phyloP scores from a whole-genome alignment of 2,113 vertebrate genomes.

The Crotalus viridis region DNA sequence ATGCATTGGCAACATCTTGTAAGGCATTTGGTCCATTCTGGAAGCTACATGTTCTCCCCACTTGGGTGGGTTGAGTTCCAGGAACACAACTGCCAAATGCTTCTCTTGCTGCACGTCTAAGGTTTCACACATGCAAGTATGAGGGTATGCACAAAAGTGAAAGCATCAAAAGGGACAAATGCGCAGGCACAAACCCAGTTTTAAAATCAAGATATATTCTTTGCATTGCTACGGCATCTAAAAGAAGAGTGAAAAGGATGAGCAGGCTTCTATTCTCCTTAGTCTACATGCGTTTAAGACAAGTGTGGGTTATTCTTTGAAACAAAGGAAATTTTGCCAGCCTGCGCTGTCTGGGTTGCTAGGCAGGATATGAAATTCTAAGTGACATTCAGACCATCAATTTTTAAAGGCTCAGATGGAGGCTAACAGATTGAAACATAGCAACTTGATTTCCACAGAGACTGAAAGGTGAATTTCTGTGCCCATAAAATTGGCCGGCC shows the following conservation, averaged over 20 bases:
- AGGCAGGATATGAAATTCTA: background rate
- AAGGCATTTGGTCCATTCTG: background rate
- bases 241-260: background rate
- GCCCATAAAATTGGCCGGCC: background rate
- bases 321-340: background rate
- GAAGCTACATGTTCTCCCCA: background rate
- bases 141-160: background rate
- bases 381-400: background rate
- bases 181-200: background rate
- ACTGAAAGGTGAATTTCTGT: background rate
- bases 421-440: background rate
- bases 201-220: background rate
- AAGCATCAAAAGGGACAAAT: background rate
- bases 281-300: background rate
- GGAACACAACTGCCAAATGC: background rate
- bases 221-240: background rate
- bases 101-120: background rate
- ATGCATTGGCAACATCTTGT: background rate
- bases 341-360: background rate
- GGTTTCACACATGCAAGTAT: background rate
- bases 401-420: background rate
- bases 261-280: background rate
- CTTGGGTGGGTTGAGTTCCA: background rate
- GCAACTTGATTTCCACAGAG: background rate
- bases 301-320: background rate